Evolutionary conservation across 2,888 invertebrate genomes (phyloP).

Genomic region (Conistra vaccinii): DNA sequence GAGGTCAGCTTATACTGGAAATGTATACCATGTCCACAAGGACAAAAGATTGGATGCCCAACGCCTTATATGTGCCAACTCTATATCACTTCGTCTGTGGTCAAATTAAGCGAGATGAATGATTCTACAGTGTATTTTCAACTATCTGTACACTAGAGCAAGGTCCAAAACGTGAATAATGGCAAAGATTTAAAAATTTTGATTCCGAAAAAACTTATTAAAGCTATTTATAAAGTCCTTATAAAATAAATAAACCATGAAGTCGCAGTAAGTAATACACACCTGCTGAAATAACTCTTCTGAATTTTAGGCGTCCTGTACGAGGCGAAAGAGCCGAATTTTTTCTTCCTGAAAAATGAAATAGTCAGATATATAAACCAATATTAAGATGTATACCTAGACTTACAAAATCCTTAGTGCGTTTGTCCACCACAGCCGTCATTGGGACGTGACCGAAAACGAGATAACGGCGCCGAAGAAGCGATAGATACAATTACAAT

Average conservation of each 20-base stretch:
- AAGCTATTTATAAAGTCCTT: background rate
- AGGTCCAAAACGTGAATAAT: background rate
- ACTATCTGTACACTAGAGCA: background rate
- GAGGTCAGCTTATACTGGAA: too few species aligned
- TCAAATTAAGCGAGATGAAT: background rate
- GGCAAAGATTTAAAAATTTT: background rate
- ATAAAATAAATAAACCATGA: background rate
- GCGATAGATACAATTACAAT: too few species aligned
- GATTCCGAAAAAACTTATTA: background rate
- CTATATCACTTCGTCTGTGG: background rate
- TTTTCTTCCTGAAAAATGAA: slow-evolving; percentile 75
- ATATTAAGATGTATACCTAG: background rate
- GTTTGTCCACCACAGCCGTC: too few species aligned
- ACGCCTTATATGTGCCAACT: slow-evolving; percentile 2
- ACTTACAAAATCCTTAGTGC: background rate
- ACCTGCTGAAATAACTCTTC: slow-evolving; percentile 68
- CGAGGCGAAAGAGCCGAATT: slow-evolving; percentile 68
- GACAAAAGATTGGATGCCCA: background rate
- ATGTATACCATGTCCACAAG: background rate
- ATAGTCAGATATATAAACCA: background rate
- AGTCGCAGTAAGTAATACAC: slow-evolving; percentile 43
- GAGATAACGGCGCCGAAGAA: too few species aligned
- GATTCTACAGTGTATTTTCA: background rate
- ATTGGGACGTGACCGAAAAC: too few species aligned
- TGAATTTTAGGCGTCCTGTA: slow-evolving; percentile 67